Evolutionary conservation across 2,888 invertebrate species (phyloP).

Genomic region (Carcina quercana): DNA sequence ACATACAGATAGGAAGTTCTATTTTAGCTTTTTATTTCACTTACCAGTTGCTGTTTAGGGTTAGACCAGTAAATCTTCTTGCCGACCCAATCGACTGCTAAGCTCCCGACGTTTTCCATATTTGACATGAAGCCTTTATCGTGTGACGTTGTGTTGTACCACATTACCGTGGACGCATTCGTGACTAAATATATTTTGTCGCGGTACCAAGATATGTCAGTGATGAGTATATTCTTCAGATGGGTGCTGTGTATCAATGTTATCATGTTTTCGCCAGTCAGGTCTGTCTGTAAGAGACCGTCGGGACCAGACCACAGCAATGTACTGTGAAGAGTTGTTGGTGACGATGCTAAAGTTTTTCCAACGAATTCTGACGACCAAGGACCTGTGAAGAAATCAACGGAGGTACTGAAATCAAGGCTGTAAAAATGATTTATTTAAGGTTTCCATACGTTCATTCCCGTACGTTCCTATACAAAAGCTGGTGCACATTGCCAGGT

Average conservation of each 20-base stretch:
- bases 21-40: conserved; percentile 19
- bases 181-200: conserved; percentile 84
- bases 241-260: conserved; percentile 71
- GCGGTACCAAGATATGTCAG: conserved; percentile 85
- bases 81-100: conserved; percentile 94
- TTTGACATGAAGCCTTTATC: conserved; percentile 73
- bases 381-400: too few relatives aligned
- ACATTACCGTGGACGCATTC: conserved; percentile 80
- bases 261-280: conserved; percentile 84
- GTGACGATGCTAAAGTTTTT: conserved; percentile 75
- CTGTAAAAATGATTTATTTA: too few relatives aligned
- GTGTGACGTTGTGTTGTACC: conserved; percentile 80
- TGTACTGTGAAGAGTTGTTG: conserved; percentile 74
- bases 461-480: too few relatives aligned
- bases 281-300: conserved; percentile 86
- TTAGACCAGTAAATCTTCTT: conserved; percentile 93
- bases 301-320: conserved; percentile 85
- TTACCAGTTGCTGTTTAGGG: conserved; percentile 87
- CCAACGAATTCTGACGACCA: conserved; percentile 86
- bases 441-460: too few relatives aligned
- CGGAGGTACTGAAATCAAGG: too few relatives aligned
- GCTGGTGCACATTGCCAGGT: too few relatives aligned
- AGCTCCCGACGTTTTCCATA: conserved; percentile 82
- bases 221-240: conserved; percentile 76
- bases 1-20: neutral